These are phyloP conservation scores for human (Homo sapiens) DNA, from an alignment of 2,113 vertebrate species.

Conservation along the genomic window DNA sequence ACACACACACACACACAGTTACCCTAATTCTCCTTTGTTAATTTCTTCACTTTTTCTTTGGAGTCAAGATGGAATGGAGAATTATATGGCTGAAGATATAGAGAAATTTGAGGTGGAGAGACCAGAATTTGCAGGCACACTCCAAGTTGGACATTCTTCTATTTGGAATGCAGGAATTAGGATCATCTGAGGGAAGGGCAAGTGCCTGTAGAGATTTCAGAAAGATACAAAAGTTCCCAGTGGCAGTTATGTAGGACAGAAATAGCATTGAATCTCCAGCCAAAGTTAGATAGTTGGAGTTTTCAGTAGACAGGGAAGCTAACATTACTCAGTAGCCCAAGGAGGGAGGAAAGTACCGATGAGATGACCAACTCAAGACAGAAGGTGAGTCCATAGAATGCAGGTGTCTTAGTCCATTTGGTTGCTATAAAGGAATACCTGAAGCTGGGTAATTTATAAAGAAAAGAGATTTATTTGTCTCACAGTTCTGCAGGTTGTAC, in stretches of 20 bases:
- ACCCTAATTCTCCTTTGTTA: not conserved
- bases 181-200: not conserved
- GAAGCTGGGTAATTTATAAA: not conserved
- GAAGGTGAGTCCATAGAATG: not conserved
- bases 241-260: not conserved
- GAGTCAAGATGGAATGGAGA: not conserved
- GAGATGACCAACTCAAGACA: not conserved
- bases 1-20: no score
- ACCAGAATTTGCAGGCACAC: not conserved
- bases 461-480: not conserved
- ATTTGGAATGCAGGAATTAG: not conserved
- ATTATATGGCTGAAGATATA: not conserved
- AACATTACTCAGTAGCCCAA: not conserved
- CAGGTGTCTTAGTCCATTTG: not conserved
- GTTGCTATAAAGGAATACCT: not conserved
- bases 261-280: not conserved
- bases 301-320: not conserved
- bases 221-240: not conserved
- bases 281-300: not conserved
- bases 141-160: not conserved
- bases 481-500: not conserved
- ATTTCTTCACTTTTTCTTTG: slow-evolving; percentile 15
- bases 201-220: not conserved
- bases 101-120: not conserved
- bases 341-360: not conserved